These are phyloP conservation scores for Halcyon smyrnensis DNA, from an alignment of 2,797 vertebrate genomes.

Conservation along the genomic window DNA sequence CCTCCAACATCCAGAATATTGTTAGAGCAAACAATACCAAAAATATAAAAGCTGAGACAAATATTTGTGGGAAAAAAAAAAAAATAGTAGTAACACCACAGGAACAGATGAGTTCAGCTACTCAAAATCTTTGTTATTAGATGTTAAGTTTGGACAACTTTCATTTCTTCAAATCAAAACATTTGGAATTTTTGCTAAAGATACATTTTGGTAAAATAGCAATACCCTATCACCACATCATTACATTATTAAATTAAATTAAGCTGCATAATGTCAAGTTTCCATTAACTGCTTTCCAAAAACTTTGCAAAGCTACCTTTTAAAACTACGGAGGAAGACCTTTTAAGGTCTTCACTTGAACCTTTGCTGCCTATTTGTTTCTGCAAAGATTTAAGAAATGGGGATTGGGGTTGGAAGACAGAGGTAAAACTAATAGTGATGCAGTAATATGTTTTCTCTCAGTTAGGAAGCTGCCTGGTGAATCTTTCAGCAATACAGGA, in stretches of 20 bases:
- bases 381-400: not conserved
- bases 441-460: constrained; percentile 18
- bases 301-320: not conserved
- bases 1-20: not conserved
- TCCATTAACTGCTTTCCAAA: not conserved
- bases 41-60: not conserved
- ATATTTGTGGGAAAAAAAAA: not conserved
- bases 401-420: not conserved
- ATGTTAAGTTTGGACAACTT: not conserved
- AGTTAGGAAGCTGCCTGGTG: constrained; percentile 73
- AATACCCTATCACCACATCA: not conserved
- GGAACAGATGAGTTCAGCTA: not conserved
- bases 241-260: not conserved
- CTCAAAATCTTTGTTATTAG: not conserved
- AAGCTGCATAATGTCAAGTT: not conserved
- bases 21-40: not conserved
- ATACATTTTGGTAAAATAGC: not conserved
- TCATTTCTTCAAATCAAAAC: not conserved
- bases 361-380: not conserved
- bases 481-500: constrained; percentile 82
- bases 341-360: not conserved
- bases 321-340: not conserved
- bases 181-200: not conserved
- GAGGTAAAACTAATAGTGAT: not conserved
- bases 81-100: not conserved